phyloP scores from a whole-genome alignment of 2,797 vertebrate species.

The Micrastur ruficollis region DNA sequence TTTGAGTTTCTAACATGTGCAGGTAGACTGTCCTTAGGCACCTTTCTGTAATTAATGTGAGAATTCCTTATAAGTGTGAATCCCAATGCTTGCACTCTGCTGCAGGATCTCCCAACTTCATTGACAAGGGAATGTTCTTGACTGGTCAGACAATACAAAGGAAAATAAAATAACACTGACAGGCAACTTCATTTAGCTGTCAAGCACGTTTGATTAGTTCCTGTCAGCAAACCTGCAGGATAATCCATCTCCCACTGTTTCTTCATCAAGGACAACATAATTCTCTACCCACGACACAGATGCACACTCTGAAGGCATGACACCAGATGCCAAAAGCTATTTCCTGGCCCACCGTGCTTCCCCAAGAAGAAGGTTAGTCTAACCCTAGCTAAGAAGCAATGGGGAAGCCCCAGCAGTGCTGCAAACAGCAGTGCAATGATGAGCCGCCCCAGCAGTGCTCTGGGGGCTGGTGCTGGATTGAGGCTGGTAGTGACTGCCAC shows the following conservation, averaged over 20 bases:
- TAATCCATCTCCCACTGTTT: constrained; percentile 53
- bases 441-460: not conserved
- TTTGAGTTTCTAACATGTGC: not conserved
- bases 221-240: constrained; percentile 16
- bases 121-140: not conserved
- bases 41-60: not conserved
- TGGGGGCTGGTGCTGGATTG: fast-evolving
- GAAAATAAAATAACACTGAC: constrained; percentile 30
- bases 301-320: not conserved
- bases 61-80: not conserved
- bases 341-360: not conserved
- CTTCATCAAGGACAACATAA: constrained; percentile 30
- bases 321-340: constrained; percentile 19
- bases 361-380: not conserved
- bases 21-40: not conserved
- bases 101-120: not conserved
- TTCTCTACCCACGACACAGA: not conserved
- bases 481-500: not conserved
- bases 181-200: constrained; percentile 49
- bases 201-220: constrained; percentile 8
- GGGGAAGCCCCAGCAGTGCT: not conserved
- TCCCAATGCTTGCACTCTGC: not conserved
- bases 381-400: not conserved
- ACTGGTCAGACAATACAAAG: constrained; percentile 5
- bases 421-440: not conserved